Evolutionary conservation across 1,140 invertebrate species (phyloP), one percentile per base, ranked within the genome.

Genomic region (Calliopsis andreniformis): DNA sequence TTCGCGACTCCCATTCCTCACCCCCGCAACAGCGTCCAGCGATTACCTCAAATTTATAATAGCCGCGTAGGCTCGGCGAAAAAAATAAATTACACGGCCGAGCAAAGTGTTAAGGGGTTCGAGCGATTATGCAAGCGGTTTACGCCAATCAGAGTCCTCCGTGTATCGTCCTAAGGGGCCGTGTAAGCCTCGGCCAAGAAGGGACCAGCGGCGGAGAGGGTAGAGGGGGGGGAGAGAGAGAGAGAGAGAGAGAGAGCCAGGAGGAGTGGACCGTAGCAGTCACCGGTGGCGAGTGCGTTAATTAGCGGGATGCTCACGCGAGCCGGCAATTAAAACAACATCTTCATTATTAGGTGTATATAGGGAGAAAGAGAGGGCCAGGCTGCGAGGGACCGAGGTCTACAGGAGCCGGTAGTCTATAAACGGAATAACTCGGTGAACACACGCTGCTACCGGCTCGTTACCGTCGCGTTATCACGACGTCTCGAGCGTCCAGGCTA

Each of bases 251-350:
- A 56, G 79, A 86, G 85, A 88, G 82, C 85, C 81, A 78, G 56
- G 85, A 77, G 64, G 81, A 89, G 87, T 75, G 80, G 79, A 88
- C 81, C 76, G 82, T 86, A 88, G 85, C 78, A 76, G 67, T 82
- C 39, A 75, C 81, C 85, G 85, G 87, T 88, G 89, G 87, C 85
- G 89, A 90, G 83, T 89, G 90, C 91, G 90, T 92, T 92, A 92
- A 92, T 92, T 91, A 91, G 90, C 86, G 87, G 81, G 88, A 89
- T 90, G 87, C 89, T 89, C 90, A 91, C 88, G 89, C 89, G 89
- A 91, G 87, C 87, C 84, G 80, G 89, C 90, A 92, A 91, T 91
- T 91, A 91, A 91, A 90, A 87, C 87, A 87, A 92, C 91, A 92
- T 91, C 91, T 92, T 92, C 90, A 92, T 92, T 92, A 92, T 91